Percentiles rank a stretch among this genome's conserved stretches.
phyloP scores from a whole-genome alignment of 92 coral and sea anemone species.

The Porites rus region DNA sequence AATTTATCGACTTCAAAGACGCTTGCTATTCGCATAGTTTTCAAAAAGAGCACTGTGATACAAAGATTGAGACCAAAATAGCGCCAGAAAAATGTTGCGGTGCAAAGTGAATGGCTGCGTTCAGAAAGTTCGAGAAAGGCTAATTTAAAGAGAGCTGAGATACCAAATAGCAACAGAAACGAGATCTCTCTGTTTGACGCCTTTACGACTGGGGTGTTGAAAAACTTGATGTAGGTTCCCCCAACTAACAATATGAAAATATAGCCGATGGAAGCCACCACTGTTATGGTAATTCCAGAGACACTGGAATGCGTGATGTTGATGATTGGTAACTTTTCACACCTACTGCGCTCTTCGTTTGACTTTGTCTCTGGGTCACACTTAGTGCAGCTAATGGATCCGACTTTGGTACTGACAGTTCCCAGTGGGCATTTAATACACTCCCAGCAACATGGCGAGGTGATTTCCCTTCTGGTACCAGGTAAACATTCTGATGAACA shows the following conservation, averaged over 20 bases:
- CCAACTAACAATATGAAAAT: neutral
- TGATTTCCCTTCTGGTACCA: neutral
- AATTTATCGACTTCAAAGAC: constrained; percentile 39
- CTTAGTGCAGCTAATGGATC: neutral
- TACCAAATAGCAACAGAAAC: neutral
- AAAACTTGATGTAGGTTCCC: neutral
- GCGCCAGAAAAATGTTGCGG: neutral
- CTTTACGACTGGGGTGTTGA: neutral
- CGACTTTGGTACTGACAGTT: neutral
- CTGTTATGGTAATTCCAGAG: constrained; percentile 16
- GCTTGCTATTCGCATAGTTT: neutral
- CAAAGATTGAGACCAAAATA: neutral
- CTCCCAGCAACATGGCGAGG: neutral
- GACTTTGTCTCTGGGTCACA: constrained; percentile 59
- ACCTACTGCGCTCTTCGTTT: constrained; percentile 26
- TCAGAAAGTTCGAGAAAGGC: neutral
- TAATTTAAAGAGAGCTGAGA: neutral
- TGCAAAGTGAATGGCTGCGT: neutral
- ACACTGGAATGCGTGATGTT: constrained; percentile 43
- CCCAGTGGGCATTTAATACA: neutral
- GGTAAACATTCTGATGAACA: neutral
- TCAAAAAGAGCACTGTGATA: neutral
- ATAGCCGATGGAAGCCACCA: constrained; percentile 21
- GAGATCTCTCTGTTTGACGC: neutral
- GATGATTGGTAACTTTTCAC: constrained; percentile 50